These are phyloP conservation scores for Dicranocentrus wangi DNA, from an alignment of 2,888 invertebrate genomes.

Conservation along the genomic window DNA sequence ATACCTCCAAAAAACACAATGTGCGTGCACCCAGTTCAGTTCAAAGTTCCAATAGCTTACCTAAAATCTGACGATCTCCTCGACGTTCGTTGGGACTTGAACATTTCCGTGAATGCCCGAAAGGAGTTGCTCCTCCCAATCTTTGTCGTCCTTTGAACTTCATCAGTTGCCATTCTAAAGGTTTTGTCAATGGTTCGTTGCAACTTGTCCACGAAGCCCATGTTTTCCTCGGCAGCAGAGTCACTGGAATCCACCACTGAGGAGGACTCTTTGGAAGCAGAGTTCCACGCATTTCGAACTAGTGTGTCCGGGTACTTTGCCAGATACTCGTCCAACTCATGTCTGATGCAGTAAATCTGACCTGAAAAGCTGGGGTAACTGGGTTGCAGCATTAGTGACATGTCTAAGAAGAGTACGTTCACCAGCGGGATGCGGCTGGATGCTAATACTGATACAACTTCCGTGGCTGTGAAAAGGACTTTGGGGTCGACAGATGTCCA, in stretches of 20 bases:
- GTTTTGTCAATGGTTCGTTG: constrained; percentile 26
- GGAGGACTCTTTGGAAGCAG: constrained; percentile 38
- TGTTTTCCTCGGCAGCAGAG: background rate
- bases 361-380: constrained; percentile 67
- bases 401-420: constrained; percentile 67
- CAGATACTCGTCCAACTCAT: constrained; percentile 65
- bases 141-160: constrained; percentile 30
- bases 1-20: too few relatives aligned
- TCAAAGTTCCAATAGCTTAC: constrained; percentile 10
- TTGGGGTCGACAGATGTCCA: constrained; percentile 65
- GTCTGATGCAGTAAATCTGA: constrained; percentile 61
- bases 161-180: constrained; percentile 44
- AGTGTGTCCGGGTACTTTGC: constrained; percentile 58
- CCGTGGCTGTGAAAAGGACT: constrained; percentile 66
- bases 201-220: constrained; percentile 19
- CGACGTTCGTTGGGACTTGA: constrained; percentile 13
- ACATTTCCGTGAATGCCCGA: constrained; percentile 40
- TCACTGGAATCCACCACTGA: background rate
- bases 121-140: constrained; percentile 20
- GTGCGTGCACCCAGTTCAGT: too few relatives aligned
- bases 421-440: constrained; percentile 70
- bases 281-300: constrained; percentile 51
- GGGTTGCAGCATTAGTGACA: constrained; percentile 69
- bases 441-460: constrained; percentile 67
- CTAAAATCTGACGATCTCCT: constrained; percentile 28